These are phyloP conservation scores for Tauraco hartlaubi DNA, from an alignment of 2,797 vertebrate species.

Conservation along the genomic window DNA sequence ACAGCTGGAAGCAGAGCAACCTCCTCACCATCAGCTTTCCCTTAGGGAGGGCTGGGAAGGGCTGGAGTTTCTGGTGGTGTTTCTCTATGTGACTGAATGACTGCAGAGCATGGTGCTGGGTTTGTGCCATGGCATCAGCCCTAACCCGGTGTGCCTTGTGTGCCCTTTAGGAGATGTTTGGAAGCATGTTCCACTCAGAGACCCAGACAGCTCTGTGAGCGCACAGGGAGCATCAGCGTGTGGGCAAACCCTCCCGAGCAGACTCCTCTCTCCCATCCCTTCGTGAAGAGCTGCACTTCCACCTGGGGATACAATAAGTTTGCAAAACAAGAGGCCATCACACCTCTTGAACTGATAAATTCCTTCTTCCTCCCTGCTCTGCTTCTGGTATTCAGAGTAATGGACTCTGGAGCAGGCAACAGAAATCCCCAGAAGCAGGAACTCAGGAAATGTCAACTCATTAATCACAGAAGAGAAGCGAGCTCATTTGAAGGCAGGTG, in stretches of 20 bases:
- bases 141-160: neutral
- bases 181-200: conserved; percentile 84
- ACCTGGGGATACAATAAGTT: neutral
- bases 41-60: neutral
- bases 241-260: neutral
- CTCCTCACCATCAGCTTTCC: neutral
- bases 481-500: neutral
- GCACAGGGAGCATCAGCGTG: neutral
- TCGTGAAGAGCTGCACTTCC: neutral
- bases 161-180: conserved; percentile 82
- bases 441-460: conserved; percentile 30
- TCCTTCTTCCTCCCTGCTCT: neutral
- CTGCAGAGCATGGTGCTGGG: neutral
- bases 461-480: neutral
- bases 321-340: neutral
- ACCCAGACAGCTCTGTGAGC: conserved; percentile 82
- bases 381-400: neutral
- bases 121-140: neutral
- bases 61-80: neutral
- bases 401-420: neutral
- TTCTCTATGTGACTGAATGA: neutral
- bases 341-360: neutral
- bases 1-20: neutral
- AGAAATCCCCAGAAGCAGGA: neutral
- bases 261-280: neutral